Evolutionary conservation across 2,888 invertebrate genomes (phyloP).

Genomic region (Drosophila birchii): DNA sequence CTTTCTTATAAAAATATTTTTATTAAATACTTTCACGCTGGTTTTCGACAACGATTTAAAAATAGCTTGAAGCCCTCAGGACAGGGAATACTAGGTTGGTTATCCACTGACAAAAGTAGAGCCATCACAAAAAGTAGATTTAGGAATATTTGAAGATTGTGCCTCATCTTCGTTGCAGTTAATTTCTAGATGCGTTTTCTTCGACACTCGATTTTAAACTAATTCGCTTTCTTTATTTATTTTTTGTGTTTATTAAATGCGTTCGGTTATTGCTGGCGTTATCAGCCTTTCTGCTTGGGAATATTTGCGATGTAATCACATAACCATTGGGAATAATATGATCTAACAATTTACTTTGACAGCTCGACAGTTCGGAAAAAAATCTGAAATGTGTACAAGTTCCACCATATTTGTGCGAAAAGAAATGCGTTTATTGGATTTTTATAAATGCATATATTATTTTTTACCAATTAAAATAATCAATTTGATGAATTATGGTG

Average conservation of each 20-base stretch:
- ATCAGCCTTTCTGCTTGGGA: not conserved
- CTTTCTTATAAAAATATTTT: not conserved
- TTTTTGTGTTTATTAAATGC: not conserved
- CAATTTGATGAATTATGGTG: not conserved
- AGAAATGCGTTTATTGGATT: not conserved
- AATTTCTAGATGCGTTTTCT: not conserved
- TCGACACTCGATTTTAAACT: constrained; percentile 1
- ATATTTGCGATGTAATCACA: constrained; percentile 16
- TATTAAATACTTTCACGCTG: constrained; percentile 1
- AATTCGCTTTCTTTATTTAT: not conserved
- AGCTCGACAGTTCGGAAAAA: not conserved
- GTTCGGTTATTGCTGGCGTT: constrained; percentile 2
- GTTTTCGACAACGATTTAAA: constrained; percentile 7
- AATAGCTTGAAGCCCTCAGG: constrained; percentile 6
- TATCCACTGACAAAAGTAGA: constrained; percentile 1
- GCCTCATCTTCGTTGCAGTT: not conserved
- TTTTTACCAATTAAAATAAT: not conserved
- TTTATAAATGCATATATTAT: not conserved
- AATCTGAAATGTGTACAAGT: not conserved
- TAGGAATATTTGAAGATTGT: not conserved
- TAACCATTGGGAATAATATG: not conserved
- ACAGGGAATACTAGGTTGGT: not conserved
- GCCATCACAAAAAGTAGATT: not conserved
- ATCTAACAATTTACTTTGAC: constrained; percentile 7
- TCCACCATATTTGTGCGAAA: not conserved